Conservation (phyloP, 2,797 vertebrate genomes). For the Phataginus tetradactyla region DNA sequence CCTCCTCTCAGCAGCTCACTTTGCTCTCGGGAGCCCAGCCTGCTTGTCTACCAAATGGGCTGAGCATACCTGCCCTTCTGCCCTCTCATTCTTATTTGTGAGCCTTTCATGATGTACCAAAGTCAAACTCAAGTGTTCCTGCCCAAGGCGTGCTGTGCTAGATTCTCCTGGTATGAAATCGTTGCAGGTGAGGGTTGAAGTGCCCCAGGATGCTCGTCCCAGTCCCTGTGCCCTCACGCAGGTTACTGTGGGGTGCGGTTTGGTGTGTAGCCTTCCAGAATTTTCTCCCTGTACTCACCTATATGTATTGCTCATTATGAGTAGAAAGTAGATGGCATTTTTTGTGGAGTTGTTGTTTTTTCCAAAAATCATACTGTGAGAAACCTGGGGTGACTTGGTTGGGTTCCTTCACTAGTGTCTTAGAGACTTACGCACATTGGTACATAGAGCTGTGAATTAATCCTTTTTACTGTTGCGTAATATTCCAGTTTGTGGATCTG, state of each 20-base stretch:
- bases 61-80: neutral
- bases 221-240: neutral
- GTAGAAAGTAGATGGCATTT: neutral
- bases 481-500: neutral
- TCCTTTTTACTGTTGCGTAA: neutral
- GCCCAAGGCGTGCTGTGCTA: fast-evolving
- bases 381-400: neutral
- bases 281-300: neutral
- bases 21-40: neutral
- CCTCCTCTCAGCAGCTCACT: neutral
- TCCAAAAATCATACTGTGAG: neutral
- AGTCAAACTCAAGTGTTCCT: neutral
- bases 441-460: neutral
- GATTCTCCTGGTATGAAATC: neutral
- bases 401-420: neutral
- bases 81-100: too few relatives aligned
- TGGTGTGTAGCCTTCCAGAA: neutral
- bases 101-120: neutral
- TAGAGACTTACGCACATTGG: neutral
- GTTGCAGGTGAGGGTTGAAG: neutral
- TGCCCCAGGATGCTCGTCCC: neutral
- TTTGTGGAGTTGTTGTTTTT: neutral
- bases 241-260: too few relatives aligned
- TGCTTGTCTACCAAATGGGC: fast-evolving
- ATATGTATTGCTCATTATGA: neutral